These are phyloP conservation scores for Sarcophaga rosellei DNA, from an alignment of 2,888 invertebrate species.

Conservation along the genomic window DNA sequence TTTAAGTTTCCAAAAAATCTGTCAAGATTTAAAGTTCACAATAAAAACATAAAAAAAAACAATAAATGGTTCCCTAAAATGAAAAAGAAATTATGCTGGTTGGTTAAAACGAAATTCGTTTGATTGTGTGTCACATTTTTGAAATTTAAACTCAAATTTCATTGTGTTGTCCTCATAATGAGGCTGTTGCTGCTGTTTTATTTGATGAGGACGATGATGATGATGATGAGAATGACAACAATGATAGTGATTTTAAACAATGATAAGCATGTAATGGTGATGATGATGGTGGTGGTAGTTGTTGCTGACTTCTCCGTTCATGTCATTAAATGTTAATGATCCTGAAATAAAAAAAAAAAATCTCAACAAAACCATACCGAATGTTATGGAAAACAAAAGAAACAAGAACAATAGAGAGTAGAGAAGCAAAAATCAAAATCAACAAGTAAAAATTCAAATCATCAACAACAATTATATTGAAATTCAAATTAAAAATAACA, in stretches of 20 bases:
- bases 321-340: constrained; percentile 66
- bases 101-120: not conserved
- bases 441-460: constrained; percentile 53
- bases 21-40: not conserved
- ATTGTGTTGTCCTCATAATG: constrained; percentile 15
- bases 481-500: constrained; percentile 51
- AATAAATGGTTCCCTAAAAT: not conserved
- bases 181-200: not conserved
- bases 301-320: constrained; percentile 61
- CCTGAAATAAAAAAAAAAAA: constrained; percentile 54
- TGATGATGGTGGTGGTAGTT: constrained; percentile 10
- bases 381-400: not conserved
- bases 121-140: not conserved
- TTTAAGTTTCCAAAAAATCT: too few species aligned
- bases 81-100: constrained; percentile 51
- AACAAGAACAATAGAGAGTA: not conserved
- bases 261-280: not conserved
- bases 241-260: constrained; percentile 18
- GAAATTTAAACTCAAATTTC: constrained; percentile 48
- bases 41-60: not conserved
- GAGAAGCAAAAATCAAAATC: constrained; percentile 23
- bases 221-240: constrained; percentile 5
- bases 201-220: not conserved
- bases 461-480: constrained; percentile 39
- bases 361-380: not conserved